These are phyloP conservation scores for Chiloscyllium punctatum DNA, from an alignment of 2,797 vertebrate genomes.

Conservation along the genomic window DNA sequence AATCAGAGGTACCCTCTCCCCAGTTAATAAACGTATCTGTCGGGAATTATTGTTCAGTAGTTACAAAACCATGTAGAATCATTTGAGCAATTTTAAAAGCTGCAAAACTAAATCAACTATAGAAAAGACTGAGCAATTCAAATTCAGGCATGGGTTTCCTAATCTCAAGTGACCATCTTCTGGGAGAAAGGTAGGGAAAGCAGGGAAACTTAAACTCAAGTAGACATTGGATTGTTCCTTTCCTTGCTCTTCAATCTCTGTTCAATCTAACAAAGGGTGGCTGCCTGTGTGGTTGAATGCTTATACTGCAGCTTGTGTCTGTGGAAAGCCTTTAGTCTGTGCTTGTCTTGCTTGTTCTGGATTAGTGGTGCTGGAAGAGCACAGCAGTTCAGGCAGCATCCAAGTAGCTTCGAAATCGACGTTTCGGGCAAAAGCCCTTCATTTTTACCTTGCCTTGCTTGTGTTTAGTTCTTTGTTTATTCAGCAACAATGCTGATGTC, in stretches of 20 bases:
- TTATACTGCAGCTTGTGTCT: not conserved
- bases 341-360: not conserved
- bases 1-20: not conserved
- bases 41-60: not conserved
- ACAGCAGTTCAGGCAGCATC: too few relatives aligned
- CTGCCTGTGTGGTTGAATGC: not conserved
- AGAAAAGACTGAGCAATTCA: constrained; percentile 1
- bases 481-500: not conserved
- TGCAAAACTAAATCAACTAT: not conserved
- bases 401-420: too few relatives aligned
- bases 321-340: not conserved
- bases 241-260: not conserved
- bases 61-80: not conserved
- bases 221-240: not conserved
- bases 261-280: not conserved
- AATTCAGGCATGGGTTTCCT: not conserved
- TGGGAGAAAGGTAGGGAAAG: not conserved
- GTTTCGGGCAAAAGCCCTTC: too few relatives aligned
- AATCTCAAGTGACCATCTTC: not conserved
- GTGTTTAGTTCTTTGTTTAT: not conserved
- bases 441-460: not conserved
- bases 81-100: not conserved
- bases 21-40: not conserved
- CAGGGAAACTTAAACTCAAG: not conserved
- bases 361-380: too few relatives aligned